phyloP scores from a whole-genome alignment of 2,113 vertebrate genomes.

The Ictalurus furcatus region DNA sequence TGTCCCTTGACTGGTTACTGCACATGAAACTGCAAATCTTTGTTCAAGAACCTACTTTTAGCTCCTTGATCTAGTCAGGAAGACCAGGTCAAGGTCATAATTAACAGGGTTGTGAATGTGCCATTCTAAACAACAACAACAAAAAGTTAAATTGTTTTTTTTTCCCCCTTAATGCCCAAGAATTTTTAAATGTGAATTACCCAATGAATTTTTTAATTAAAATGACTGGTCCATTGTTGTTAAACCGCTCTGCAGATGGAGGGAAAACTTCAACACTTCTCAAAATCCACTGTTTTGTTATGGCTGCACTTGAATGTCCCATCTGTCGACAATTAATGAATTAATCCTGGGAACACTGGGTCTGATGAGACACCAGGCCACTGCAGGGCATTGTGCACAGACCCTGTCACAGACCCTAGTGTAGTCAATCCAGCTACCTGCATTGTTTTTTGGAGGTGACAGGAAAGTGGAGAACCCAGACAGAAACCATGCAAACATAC shows the following conservation, averaged over 20 bases:
- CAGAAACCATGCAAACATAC: neutral
- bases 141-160: neutral
- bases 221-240: neutral
- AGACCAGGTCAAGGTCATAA: neutral
- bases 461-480: neutral
- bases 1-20: constrained; percentile 17
- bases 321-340: neutral
- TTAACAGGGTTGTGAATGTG: neutral
- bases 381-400: neutral
- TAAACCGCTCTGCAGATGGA: neutral
- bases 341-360: neutral
- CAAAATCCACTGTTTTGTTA: neutral
- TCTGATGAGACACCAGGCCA: neutral
- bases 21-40: neutral
- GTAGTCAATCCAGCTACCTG: neutral
- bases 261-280: neutral
- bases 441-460: neutral
- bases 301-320: neutral
- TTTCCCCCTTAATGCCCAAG: neutral
- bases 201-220: neutral
- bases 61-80: neutral
- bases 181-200: neutral
- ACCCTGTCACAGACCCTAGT: neutral
- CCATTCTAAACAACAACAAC: neutral
- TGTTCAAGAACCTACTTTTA: neutral